Conservation (phyloP, 1,140 invertebrate genomes). For the Oncopodura yosiiana region DNA sequence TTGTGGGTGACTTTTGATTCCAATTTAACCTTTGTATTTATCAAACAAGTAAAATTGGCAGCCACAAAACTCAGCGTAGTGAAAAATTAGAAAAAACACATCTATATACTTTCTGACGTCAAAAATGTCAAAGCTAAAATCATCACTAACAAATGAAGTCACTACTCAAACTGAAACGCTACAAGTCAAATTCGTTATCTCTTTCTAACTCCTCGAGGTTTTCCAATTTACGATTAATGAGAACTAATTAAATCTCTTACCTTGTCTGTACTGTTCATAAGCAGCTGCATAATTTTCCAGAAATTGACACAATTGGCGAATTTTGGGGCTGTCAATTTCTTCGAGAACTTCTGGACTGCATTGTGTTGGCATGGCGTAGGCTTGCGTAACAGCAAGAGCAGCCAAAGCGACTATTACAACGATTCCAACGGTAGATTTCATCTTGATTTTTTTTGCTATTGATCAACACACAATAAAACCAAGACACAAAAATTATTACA, state of each 20-base stretch:
- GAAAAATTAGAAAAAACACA: background rate
- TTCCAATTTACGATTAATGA: background rate
- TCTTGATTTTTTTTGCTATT: constrained; percentile 29
- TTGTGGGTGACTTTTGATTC: too few species aligned
- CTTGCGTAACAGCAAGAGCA: constrained; percentile 37
- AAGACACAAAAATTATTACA: too few species aligned
- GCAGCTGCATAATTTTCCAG: constrained; percentile 29
- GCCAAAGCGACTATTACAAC: constrained; percentile 37
- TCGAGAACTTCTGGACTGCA: constrained; percentile 46
- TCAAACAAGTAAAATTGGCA: too few species aligned
- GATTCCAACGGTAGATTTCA: constrained; percentile 38
- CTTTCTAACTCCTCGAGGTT: too few species aligned
- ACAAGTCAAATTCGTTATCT: too few species aligned
- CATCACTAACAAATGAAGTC: too few species aligned
- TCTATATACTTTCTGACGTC: background rate
- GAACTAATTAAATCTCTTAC: constrained; percentile 7
- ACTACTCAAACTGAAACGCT: too few species aligned
- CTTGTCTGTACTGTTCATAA: constrained; percentile 24
- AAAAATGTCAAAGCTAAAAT: background rate
- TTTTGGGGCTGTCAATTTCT: constrained; percentile 45
- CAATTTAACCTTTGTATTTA: too few species aligned
- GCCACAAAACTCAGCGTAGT: too few species aligned
- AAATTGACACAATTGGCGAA: constrained; percentile 38
- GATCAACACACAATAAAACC: constrained; percentile 37
- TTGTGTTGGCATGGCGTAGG: constrained; percentile 41